A percentile compares a stretch with the other conserved stretches of the same genome.
Conservation (phyloP, 2,888 invertebrate genomes). For the Lithodes maja region DNA sequence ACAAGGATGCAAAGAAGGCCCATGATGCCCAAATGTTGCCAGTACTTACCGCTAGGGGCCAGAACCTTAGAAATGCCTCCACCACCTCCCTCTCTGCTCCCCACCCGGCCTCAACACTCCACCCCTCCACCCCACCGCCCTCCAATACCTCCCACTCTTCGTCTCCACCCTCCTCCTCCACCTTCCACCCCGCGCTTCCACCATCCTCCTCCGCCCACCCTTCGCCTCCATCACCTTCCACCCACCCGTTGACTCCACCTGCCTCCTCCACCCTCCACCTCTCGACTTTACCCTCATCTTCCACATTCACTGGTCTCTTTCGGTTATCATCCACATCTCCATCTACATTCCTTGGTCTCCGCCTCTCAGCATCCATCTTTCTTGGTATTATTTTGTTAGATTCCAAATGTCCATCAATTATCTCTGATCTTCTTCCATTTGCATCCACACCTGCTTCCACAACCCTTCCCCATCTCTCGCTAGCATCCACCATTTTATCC, state of each 20-base stretch:
- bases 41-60: constrained; percentile 54
- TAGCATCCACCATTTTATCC: background rate
- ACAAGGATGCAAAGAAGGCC: too few relatives aligned
- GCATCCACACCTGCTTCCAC: background rate
- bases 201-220: background rate
- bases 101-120: constrained; percentile 34
- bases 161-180: background rate
- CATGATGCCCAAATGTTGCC: too few relatives aligned
- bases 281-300: background rate
- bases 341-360: background rate
- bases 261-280: background rate
- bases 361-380: background rate
- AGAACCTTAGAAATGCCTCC: constrained; percentile 51
- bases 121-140: background rate
- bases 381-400: background rate
- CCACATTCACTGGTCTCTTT: background rate
- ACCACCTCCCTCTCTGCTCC: constrained; percentile 28
- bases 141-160: background rate
- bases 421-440: background rate
- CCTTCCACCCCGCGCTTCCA: background rate
- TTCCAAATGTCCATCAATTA: background rate
- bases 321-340: background rate
- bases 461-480: background rate
- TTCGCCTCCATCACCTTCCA: background rate
- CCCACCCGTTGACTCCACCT: background rate